Conservation (phyloP, 1,140 invertebrate species). For the Drosophila lowei region DNA sequence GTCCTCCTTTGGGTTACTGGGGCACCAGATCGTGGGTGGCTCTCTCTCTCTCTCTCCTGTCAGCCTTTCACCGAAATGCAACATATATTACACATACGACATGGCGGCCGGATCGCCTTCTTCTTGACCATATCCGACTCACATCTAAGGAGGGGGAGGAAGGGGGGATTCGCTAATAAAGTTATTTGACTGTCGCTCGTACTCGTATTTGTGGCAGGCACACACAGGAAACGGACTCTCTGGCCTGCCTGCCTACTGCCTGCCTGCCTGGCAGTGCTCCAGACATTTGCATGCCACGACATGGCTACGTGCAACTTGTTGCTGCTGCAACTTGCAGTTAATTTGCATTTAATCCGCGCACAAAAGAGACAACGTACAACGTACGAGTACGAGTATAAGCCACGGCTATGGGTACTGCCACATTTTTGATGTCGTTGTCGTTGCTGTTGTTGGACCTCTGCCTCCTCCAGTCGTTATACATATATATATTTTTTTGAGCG, state of each 20-base stretch:
- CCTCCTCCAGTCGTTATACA: constrained; percentile 40
- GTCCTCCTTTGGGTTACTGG: constrained; percentile 76
- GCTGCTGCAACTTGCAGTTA: constrained; percentile 68
- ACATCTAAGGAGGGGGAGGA: too few species aligned
- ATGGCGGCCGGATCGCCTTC: constrained; percentile 23
- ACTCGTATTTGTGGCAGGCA: constrained; percentile 54
- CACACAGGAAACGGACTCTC: constrained; percentile 27
- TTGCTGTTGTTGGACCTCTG: constrained; percentile 6
- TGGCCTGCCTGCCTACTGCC: not conserved
- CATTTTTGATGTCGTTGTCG: constrained; percentile 53
- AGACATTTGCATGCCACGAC: constrained; percentile 63
- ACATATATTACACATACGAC: constrained; percentile 48
- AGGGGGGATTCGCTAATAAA: constrained; percentile 61
- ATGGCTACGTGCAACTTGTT: constrained; percentile 77
- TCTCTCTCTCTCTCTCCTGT: constrained; percentile 9
- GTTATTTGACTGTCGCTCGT: constrained; percentile 62
- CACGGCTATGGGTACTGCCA: constrained; percentile 6
- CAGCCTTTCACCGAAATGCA: constrained; percentile 65
- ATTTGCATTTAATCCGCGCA: constrained; percentile 77
- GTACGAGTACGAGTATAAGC: not conserved
- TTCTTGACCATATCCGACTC: constrained; percentile 36
- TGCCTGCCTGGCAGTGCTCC: constrained; percentile 22
- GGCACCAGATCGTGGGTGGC: constrained; percentile 73
- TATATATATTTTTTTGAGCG: constrained; percentile 25
- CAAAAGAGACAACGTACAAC: constrained; percentile 11